Evolutionary conservation across 2,888 invertebrate genomes (phyloP).

Genomic region (Tenthredo distinguenda): DNA sequence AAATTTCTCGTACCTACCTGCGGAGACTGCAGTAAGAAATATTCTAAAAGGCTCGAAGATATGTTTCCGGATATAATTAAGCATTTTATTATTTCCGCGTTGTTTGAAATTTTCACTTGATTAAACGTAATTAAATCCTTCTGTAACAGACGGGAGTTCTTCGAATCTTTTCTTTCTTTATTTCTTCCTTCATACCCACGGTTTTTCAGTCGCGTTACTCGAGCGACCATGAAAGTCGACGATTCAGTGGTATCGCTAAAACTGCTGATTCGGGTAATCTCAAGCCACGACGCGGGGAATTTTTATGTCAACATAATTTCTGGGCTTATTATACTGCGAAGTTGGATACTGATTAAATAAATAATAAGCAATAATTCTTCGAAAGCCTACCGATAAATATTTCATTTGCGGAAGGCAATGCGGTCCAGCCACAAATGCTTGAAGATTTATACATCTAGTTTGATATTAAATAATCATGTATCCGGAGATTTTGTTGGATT

Average conservation of each 20-base stretch:
- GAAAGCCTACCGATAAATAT: not conserved
- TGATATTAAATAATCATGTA: not conserved
- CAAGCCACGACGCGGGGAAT: not conserved
- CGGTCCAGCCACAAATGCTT: not conserved
- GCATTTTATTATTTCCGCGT: not conserved
- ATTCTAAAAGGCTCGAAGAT: slow-evolving; percentile 15
- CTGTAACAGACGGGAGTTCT: not conserved
- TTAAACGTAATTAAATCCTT: slow-evolving; percentile 8
- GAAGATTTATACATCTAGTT: not conserved
- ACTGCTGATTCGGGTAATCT: slow-evolving; percentile 34
- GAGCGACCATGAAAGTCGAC: not conserved
- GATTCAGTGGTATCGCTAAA: not conserved
- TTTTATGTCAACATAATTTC: not conserved
- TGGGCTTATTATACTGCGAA: not conserved
- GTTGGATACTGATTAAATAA: not conserved
- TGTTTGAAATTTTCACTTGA: slow-evolving; percentile 4
- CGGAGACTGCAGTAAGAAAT: not conserved
- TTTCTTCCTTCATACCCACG: not conserved
- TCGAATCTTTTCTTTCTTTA: not conserved
- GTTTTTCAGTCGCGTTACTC: not conserved
- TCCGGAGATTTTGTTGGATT: not conserved
- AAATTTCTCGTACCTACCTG: slow-evolving; percentile 18
- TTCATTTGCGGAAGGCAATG: not conserved
- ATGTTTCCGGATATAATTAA: not conserved
- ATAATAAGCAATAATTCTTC: not conserved